A percentile compares a stretch with the other conserved stretches of the same genome.
Conservation (phyloP, 2,888 invertebrate genomes). For the Drosophila neonasuta region DNA sequence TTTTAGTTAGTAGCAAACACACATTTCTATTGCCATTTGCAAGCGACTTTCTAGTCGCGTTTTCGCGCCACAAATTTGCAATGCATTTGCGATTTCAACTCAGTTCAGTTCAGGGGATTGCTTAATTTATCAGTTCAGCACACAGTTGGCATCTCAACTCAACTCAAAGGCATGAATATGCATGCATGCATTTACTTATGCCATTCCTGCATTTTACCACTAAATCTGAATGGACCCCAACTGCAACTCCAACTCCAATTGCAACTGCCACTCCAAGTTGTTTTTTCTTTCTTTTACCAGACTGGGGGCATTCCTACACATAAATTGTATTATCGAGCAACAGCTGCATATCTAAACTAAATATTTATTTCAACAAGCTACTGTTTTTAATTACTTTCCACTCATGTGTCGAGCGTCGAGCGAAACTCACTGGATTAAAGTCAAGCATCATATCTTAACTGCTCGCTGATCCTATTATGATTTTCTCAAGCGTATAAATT, state of each 20-base stretch:
- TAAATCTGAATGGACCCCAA: constrained; percentile 46
- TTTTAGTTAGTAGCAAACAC: constrained; percentile 26
- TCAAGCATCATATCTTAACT: constrained; percentile 4
- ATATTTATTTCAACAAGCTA: constrained; percentile 47
- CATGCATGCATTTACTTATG: constrained; percentile 53
- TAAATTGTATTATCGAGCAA: constrained; percentile 46
- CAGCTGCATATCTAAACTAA: constrained; percentile 39
- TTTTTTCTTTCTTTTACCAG: not conserved
- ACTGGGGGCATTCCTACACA: constrained; percentile 28
- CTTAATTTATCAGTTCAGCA: constrained; percentile 74
- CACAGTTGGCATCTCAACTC: constrained; percentile 67
- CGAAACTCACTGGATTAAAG: constrained; percentile 14
- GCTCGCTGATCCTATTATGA: constrained; percentile 9
- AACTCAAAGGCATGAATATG: constrained; percentile 43
- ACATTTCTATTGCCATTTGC: constrained; percentile 26
- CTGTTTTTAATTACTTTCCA: constrained; percentile 42
- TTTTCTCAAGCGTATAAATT: not conserved
- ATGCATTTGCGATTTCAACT: constrained; percentile 60
- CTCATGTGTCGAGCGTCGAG: constrained; percentile 2
- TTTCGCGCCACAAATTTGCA: constrained; percentile 59
- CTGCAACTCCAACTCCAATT: constrained; percentile 11
- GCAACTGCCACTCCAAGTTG: constrained; percentile 1
- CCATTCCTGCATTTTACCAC: constrained; percentile 42
- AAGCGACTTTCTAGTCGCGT: constrained; percentile 63
- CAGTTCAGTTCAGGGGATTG: constrained; percentile 53